Conservation (phyloP, 2,888 invertebrate species). For the Emmelina monodactyla region DNA sequence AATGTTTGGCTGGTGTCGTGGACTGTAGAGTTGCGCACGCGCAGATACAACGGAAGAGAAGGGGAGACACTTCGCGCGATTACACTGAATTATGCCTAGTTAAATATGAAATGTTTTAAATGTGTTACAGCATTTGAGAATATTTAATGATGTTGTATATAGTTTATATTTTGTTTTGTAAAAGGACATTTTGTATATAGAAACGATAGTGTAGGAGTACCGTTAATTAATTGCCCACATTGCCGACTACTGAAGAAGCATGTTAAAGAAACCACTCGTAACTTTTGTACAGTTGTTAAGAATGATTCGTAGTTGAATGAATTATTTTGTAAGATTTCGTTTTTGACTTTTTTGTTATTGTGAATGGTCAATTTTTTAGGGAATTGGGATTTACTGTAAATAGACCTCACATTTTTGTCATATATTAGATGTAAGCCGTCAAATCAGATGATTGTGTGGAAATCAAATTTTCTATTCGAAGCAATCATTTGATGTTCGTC, state of each 20-base stretch:
- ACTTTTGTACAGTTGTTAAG: conserved; percentile 63
- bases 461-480: conserved; percentile 64
- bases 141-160: conserved; percentile 66
- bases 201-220: conserved; percentile 28
- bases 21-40: conserved; percentile 18
- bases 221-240: conserved; percentile 49
- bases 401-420: conserved; percentile 62
- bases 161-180: conserved; percentile 65
- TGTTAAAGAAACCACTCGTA: conserved; percentile 61
- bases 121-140: conserved; percentile 66
- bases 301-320: conserved; percentile 59
- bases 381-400: conserved; percentile 74
- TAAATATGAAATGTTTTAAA: conserved; percentile 64
- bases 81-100: conserved; percentile 55
- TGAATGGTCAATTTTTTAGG: conserved; percentile 77
- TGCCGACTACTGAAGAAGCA: conserved; percentile 43
- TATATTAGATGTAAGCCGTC: conserved; percentile 50
- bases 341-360: conserved; percentile 67
- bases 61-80: conserved; percentile 9
- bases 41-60: too few species aligned
- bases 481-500: conserved; percentile 63
- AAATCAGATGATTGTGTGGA: conserved; percentile 61
- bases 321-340: conserved; percentile 55
- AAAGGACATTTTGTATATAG: conserved; percentile 55
- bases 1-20: conserved; percentile 19